These are phyloP conservation scores for Odontothrips loti DNA, from an alignment of 2,888 invertebrate genomes.

Conservation along the genomic window DNA sequence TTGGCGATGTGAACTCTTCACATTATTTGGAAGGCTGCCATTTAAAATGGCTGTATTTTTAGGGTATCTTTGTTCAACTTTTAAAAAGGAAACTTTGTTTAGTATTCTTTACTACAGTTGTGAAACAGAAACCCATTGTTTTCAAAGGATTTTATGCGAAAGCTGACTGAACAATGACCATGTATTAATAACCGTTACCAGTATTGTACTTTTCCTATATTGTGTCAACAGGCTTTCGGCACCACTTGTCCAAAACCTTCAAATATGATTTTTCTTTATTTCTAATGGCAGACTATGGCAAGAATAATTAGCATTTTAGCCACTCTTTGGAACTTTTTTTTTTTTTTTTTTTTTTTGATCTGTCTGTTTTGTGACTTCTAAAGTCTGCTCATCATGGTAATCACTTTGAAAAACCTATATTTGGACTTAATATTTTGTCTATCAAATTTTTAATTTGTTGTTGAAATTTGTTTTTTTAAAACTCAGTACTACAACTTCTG, in stretches of 20 bases:
- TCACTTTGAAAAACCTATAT: no score
- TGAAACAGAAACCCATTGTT: no score
- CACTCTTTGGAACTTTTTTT: no score
- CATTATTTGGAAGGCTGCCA: conserved; percentile 13
- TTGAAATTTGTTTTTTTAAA: background rate
- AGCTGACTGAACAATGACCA: background rate
- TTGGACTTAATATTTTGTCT: no score
- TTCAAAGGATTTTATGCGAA: background rate
- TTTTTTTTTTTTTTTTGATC: no score
- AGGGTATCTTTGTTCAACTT: conserved; percentile 14
- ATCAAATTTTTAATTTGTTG: no score
- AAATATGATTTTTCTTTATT: no score
- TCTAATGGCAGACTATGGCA: background rate
- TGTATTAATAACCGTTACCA: background rate
- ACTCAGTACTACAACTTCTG: background rate
- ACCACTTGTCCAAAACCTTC: background rate
- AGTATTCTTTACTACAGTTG: no score
- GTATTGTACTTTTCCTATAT: background rate
- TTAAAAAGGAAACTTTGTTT: background rate
- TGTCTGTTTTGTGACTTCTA: background rate
- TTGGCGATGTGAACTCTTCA: background rate
- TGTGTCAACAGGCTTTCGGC: background rate
- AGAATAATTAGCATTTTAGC: background rate
- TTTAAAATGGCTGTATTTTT: conserved; percentile 23
- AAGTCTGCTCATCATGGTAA: no score